Base-by-base conservation (phyloP, 1,140 invertebrate genomes). In the Trichogramma pretiosum region DNA sequence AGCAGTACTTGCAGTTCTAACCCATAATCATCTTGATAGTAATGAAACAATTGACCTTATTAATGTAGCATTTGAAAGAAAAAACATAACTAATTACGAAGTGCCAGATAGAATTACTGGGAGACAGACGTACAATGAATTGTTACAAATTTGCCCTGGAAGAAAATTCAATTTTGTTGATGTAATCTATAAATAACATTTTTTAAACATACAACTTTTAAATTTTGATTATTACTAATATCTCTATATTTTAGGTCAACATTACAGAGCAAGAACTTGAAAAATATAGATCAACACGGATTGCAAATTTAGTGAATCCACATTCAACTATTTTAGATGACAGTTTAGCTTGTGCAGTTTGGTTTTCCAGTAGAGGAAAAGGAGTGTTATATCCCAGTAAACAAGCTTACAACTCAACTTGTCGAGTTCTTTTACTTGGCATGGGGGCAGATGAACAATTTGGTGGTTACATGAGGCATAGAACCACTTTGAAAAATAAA, bases 391-490 rank as follows among this genome's bases (percentile, higher is more conserved):
- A 55, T 39, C 53, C 63, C 22, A 48, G 37, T 53, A 57, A 66
- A 52, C 56, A 67, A 22, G n/a, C 56, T 7, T 82, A 81, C 55
- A 65, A 64, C 33, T 84, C 83, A 37, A 70, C 78, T 18, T 80
- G 81, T 46, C 79, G 84, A 65, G 81, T 95, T n/a, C 66, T 94
- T 40, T 67, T 97, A 36, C 70, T 89, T 58, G 94, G 95, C 21
- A 91, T 90, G 75, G 95, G 94, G 13, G 93, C 94, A 16, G 96
- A 99, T 79, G 96, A 99, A 76, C 77, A 96, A 58, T 85, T 98
- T 60, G 93, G 87, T 39, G 95, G 95, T 2, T 99, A 99, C 61
- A 84, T 81, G 36, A 79, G 92, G 54, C 92, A 97, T 61, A 76
- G 89, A 53, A 84, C 79, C 50, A 79, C 77, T 33, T 84, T 83